Conservation (phyloP, 1,140 invertebrate species). For the Aphaenogaster floridana region DNA sequence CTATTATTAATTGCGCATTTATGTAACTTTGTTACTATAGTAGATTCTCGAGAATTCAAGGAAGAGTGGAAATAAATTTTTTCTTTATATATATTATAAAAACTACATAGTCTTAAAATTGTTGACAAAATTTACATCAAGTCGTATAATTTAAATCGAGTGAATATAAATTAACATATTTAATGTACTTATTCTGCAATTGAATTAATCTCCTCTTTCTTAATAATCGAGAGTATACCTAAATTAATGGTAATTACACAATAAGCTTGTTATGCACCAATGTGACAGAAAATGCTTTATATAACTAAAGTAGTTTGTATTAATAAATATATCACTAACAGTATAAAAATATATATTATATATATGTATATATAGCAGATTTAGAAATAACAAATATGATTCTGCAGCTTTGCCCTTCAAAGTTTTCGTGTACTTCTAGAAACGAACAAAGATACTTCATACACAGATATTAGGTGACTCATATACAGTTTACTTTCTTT, state of each 20-base stretch:
- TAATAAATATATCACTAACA: not conserved
- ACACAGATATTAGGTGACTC: not conserved
- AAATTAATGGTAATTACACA: conserved; percentile 15
- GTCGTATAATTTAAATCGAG: no score
- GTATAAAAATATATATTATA: conserved; percentile 9
- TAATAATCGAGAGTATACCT: conserved; percentile 20
- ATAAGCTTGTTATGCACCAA: conserved; percentile 27
- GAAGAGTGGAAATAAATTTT: conserved; percentile 11
- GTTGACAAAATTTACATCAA: not conserved
- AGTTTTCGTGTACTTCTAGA: not conserved
- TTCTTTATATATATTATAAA: not conserved
- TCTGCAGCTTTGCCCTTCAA: not conserved
- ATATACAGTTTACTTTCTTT: not conserved
- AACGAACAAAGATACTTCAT: not conserved
- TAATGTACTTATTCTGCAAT: not conserved
- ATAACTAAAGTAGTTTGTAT: conserved; percentile 27
- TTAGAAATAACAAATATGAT: conserved; percentile 36
- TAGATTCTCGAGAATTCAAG: conserved; percentile 15
- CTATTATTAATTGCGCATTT: conserved; percentile 31
- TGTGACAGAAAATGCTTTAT: not conserved
- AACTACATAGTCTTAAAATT: not conserved
- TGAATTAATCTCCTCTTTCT: not conserved
- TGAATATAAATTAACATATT: not conserved
- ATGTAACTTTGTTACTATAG: conserved; percentile 30
- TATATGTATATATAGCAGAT: not conserved